Conservation (phyloP, 2,888 invertebrate species). For the Hydroisotoma schaefferi region DNA sequence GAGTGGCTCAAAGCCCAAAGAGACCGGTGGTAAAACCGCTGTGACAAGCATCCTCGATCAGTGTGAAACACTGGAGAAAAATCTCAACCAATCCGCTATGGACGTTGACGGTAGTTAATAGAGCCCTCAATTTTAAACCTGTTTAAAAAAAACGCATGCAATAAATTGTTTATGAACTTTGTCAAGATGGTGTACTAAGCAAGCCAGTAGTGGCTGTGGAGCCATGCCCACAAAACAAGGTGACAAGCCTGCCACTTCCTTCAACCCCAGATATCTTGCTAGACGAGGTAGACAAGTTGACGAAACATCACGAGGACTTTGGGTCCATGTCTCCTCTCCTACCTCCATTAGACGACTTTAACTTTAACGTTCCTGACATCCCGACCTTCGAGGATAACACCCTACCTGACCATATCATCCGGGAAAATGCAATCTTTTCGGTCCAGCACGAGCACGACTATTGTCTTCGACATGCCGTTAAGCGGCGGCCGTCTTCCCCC, state of each 20-base stretch:
- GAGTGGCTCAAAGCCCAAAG: background rate
- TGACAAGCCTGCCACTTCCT: background rate
- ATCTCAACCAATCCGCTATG: slow-evolving; percentile 7
- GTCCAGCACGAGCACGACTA: slow-evolving; percentile 45
- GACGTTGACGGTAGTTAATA: slow-evolving; percentile 9
- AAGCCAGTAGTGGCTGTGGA: too few relatives aligned
- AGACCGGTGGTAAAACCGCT: slow-evolving; percentile 1
- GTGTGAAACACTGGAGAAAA: slow-evolving; percentile 12
- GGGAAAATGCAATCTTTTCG: slow-evolving; percentile 39
- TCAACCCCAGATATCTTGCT: background rate
- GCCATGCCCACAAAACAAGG: too few relatives aligned
- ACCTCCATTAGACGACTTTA: slow-evolving; percentile 41
- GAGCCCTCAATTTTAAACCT: background rate
- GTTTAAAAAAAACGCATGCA: too few relatives aligned
- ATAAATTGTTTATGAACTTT: too few relatives aligned
- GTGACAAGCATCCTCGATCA: slow-evolving; percentile 4
- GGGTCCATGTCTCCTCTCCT: slow-evolving; percentile 37
- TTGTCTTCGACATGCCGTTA: slow-evolving; percentile 10
- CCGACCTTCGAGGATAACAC: slow-evolving; percentile 44
- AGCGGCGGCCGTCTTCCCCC: background rate
- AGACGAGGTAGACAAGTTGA: background rate
- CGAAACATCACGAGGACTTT: slow-evolving; percentile 15
- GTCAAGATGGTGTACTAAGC: too few relatives aligned
- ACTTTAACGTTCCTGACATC: slow-evolving; percentile 37
- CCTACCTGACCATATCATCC: slow-evolving; percentile 43